phyloP scores from a whole-genome alignment of 2,113 vertebrate species.

The Callaeas wilsoni region DNA sequence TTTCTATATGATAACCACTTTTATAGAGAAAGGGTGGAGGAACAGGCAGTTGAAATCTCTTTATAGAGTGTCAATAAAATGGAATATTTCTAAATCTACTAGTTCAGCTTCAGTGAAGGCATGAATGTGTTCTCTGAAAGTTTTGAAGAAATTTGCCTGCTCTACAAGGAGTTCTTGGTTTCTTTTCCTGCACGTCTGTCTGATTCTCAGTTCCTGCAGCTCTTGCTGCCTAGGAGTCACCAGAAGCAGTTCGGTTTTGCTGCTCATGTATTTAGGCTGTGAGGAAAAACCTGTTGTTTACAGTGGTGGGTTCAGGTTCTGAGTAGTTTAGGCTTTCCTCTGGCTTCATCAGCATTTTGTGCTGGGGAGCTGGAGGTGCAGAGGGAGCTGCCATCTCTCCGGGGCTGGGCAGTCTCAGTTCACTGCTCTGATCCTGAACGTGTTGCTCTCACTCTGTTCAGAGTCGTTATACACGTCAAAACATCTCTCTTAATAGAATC shows the following conservation, averaged over 20 bases:
- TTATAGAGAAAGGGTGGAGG: not conserved
- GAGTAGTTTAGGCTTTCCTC: not conserved
- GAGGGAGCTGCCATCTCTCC: not conserved
- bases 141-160: not conserved
- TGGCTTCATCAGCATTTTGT: not conserved
- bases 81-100: not conserved
- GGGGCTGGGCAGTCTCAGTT: not conserved
- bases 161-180: not conserved
- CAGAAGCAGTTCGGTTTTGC: not conserved
- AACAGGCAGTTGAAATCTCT: not conserved
- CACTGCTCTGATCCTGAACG: not conserved
- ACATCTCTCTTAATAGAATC: conserved; percentile 19
- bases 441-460: not conserved
- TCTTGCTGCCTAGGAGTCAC: not conserved
- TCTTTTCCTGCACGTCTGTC: not conserved
- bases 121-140: not conserved
- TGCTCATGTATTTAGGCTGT: not conserved
- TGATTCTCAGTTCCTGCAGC: not conserved
- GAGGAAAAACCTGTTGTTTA: not conserved
- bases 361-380: not conserved
- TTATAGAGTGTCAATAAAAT: not conserved
- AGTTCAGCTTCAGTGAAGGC: conserved; percentile 26
- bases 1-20: not conserved
- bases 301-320: not conserved
- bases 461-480: not conserved